Conservation (phyloP, 2,113 vertebrate genomes). For the Piaya cayana region DNA sequence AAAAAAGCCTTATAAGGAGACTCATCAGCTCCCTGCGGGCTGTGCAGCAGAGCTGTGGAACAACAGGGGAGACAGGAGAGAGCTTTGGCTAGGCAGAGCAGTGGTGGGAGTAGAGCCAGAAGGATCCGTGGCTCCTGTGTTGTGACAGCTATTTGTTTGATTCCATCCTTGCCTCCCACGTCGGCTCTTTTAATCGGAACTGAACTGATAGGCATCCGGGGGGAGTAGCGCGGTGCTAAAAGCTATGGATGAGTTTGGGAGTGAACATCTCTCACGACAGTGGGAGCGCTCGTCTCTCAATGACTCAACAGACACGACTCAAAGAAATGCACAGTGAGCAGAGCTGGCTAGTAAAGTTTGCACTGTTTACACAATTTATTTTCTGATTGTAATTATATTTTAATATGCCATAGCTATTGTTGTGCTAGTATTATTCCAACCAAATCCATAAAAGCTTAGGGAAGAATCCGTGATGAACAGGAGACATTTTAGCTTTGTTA, state of each 20-base stretch:
- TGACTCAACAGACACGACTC: background rate
- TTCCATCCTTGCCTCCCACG: background rate
- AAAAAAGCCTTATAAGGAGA: slow-evolving; percentile 27
- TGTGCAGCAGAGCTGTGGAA: background rate
- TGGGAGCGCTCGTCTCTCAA: background rate
- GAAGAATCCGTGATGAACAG: background rate
- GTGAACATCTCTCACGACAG: background rate
- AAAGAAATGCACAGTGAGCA: background rate
- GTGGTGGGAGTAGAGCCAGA: background rate
- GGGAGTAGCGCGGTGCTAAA: background rate
- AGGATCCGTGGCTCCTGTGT: background rate
- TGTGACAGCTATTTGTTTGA: background rate
- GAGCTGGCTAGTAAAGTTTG: slow-evolving; percentile 43
- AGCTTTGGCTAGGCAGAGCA: background rate
- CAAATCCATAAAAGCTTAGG: background rate
- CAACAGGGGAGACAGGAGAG: background rate
- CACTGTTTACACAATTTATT: slow-evolving; percentile 33
- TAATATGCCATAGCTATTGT: background rate
- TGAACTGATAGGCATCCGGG: background rate
- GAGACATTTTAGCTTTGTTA: slow-evolving; percentile 51
- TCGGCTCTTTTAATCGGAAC: background rate
- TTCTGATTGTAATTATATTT: slow-evolving; percentile 6
- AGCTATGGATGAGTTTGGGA: background rate
- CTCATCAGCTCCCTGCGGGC: background rate
- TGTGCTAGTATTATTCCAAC: background rate